Evolutionary conservation across 2,113 vertebrate genomes (phyloP), one percentile per base, ranked within the genome.

Genomic region (Hippocampus comes): DNA sequence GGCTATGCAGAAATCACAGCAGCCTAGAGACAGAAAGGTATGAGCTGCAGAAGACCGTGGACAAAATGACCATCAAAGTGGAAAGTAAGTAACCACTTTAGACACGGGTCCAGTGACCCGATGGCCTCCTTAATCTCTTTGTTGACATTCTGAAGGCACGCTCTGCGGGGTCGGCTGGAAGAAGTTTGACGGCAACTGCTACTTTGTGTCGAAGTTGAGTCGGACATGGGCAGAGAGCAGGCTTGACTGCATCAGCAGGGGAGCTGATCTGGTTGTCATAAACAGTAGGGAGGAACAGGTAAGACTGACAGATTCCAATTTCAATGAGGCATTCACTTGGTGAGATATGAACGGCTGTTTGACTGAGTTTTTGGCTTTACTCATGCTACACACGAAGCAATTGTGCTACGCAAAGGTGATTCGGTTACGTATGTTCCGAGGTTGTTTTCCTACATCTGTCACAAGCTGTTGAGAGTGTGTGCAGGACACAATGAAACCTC

Each of bases 261-360:
- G 66, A 59, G 80, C 72, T 0, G 83, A 86, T 42, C 74, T 89
- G 76, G 55, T 74, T 0, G 0, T 75, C 46, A 68, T 87, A 20
- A 20, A 87, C 61, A 82, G 46, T 27, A 6, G 0, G 1, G 49
- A 70, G 0, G 82, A 87, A 55, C 80, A 86, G 83, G 87, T 89
- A 56, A 73, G 71, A 17, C 25, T 0, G 2, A 20, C 27, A 53
- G 43, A 34, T 12, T 64, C 41, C 27, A 61, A 34, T 4, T 9
- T 42, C 4, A 67, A 21, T 49, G 17, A 68, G 25, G 11, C 11
- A 15, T 30, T 51, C 64, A 48, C 5, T 23, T 38, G 10, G 2
- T 17, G 41, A 14, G 57, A 20, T 51, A 20, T 5, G 49, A 18
- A 20, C 49, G 6, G 6, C 49, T 8, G 15, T 51, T 51, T 51